Conservation (phyloP, 2,797 vertebrate genomes). For the Selene dorsalis region DNA sequence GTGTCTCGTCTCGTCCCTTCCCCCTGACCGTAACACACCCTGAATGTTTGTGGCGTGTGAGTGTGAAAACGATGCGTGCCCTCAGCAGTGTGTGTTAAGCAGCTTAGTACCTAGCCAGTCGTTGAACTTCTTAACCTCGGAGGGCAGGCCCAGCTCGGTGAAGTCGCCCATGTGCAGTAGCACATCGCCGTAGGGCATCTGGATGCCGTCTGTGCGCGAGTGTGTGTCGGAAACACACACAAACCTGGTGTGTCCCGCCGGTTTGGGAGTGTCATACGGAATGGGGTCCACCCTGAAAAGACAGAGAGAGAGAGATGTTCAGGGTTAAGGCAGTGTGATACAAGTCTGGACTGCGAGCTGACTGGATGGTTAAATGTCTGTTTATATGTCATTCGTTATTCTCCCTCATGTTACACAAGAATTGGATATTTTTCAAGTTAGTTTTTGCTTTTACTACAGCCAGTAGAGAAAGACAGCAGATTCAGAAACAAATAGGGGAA, state of each 20-base stretch:
- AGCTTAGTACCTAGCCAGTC: conserved; percentile 96
- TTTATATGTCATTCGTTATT: neutral
- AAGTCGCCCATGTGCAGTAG: conserved; percentile 98
- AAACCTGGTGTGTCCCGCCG: conserved; percentile 96
- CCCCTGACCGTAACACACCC: conserved; percentile 2
- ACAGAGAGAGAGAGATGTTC: conserved; percentile 14
- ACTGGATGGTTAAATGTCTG: neutral
- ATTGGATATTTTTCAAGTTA: neutral
- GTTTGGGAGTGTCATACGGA: conserved; percentile 96
- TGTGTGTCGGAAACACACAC: conserved; percentile 98
- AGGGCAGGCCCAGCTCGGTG: conserved; percentile 97
- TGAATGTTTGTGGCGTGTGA: neutral
- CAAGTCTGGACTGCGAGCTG: neutral
- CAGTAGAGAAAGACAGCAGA: too few relatives aligned
- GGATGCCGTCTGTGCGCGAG: conserved; percentile 98
- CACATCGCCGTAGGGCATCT: conserved; percentile 99
- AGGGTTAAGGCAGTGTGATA: neutral
- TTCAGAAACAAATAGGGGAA: too few relatives aligned
- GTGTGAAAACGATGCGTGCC: conserved; percentile 9
- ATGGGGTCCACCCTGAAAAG: conserved; percentile 87
- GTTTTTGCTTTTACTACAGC: too few relatives aligned
- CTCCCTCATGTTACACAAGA: neutral
- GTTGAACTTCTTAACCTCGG: conserved; percentile 99
- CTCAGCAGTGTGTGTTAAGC: conserved; percentile 26
- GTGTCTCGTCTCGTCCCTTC: conserved; percentile 16